Evolutionary conservation across 2,888 invertebrate species (phyloP), one percentile per base, ranked within the genome.

Genomic region (Ecliptopera silaceata): DNA sequence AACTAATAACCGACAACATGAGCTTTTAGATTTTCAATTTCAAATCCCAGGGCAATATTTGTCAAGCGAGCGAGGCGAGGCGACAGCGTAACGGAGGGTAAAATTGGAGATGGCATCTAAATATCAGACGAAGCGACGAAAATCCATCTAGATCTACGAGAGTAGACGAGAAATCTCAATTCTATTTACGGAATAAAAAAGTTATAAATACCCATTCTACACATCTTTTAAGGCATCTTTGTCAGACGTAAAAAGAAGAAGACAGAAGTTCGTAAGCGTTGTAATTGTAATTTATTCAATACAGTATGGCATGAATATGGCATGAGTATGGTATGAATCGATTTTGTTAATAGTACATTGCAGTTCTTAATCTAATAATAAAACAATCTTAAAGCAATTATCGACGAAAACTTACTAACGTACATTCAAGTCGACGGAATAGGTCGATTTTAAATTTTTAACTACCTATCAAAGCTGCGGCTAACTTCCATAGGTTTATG

Each of bases 51-150:
- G 15, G 32, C 22, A 18, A 43, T 48, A 31, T 43, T 31, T 44
- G 18, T 43, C 31, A 36, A 38, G n/a, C 36, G 49, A 49, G 22
- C 22, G 22, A 8, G 22, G 22, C 22, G 26, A 56, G n/a, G 20
- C 31, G 31, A 43, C n/a, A 48, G 29, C 29, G 34, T 46, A 56
- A 51, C 46, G 46, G 51, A 42, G 46, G 17, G 20, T 56, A 18
- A 56, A 56, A 51, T 46, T 56, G 42, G 38, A 56, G 41, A 46
- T 42, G 34, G 47, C 32, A 49, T 44, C 55, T 12, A 29, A 43
- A 47, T 43, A 20, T 48, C 48, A 43, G 48, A 22, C 43, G 54
- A 29, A 36, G 47, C 43, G 36, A 31, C 15, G 18, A 15, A 43
- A 47, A 39, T 26, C 29, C 34, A 44, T 44, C 43, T 12, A 32